These are phyloP conservation scores for Odobenus rosmarus DNA, from an alignment of 2,113 vertebrate species.

Conservation along the genomic window DNA sequence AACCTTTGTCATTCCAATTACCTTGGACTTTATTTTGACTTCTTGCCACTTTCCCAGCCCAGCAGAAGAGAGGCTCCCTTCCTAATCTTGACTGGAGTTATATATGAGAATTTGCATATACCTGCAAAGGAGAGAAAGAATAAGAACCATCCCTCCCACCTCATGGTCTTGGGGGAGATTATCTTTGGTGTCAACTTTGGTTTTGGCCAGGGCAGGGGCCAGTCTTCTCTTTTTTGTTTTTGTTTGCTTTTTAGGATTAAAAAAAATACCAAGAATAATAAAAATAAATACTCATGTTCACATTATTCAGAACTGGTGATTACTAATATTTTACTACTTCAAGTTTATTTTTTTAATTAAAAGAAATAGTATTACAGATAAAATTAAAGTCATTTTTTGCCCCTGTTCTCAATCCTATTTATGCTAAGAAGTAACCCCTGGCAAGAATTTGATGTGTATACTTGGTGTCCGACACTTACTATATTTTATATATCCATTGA, in stretches of 20 bases:
- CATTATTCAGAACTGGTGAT: background rate
- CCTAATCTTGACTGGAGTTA: constrained; percentile 55
- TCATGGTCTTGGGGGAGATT: background rate
- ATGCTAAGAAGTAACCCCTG: background rate
- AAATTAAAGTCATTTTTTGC: background rate
- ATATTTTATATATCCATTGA: background rate
- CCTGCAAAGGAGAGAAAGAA: constrained; percentile 1
- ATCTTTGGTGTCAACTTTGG: constrained; percentile 24
- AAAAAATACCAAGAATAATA: constrained; percentile 14
- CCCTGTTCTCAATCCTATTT: background rate
- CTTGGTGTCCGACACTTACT: background rate
- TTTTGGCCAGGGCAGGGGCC: background rate
- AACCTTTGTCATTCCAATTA: constrained; percentile 81
- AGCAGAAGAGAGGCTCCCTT: constrained; percentile 70
- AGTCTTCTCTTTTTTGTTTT: constrained; percentile 9
- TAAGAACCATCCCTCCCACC: background rate
- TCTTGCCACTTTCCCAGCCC: constrained; percentile 85
- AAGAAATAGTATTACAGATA: background rate
- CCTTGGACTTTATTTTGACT: constrained; percentile 79
- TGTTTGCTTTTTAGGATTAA: constrained; percentile 43
- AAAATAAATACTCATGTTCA: background rate
- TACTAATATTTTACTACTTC: constrained; percentile 26
- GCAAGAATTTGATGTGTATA: background rate
- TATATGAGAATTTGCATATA: background rate
- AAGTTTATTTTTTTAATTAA: constrained; percentile 56